These are phyloP conservation scores for Zingel zingel DNA, from an alignment of 2,113 vertebrate species.

Conservation along the genomic window DNA sequence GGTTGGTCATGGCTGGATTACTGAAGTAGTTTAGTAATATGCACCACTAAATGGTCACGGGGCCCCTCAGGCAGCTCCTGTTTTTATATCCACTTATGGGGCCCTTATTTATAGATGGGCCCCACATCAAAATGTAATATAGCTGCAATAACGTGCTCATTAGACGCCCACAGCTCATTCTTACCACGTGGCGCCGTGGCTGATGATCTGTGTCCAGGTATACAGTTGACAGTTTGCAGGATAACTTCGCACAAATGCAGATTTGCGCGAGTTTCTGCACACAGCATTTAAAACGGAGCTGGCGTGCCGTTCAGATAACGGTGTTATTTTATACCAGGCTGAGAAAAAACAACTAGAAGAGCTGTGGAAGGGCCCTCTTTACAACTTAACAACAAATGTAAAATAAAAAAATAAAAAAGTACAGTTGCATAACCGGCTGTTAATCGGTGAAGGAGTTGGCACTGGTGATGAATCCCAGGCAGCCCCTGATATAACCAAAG, in stretches of 20 bases:
- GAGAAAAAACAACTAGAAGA: not conserved
- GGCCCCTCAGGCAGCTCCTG: too few species aligned
- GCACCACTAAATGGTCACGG: too few species aligned
- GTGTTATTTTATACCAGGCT: not conserved
- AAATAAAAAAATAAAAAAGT: not conserved
- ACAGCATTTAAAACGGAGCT: too few species aligned
- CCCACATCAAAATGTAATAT: not conserved
- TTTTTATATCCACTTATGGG: not conserved
- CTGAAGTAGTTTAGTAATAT: too few species aligned
- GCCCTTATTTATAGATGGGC: too few species aligned
- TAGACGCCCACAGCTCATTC: not conserved
- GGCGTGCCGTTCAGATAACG: too few species aligned
- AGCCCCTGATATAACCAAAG: not conserved
- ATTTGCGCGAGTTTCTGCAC: not conserved
- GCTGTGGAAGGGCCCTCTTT: not conserved
- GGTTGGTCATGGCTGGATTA: not conserved
- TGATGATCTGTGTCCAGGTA: not conserved
- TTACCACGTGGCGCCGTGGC: not conserved
- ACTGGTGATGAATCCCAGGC: not conserved
- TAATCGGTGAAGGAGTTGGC: not conserved
- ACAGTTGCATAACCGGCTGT: not conserved
- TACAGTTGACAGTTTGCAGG: not conserved
- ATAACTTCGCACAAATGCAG: not conserved
- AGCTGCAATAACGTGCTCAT: not conserved
- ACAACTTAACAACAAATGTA: not conserved